Evolutionary conservation across 1,140 invertebrate genomes (phyloP), one percentile per base, ranked within the genome.

Genomic region (Anastatus disparis): DNA sequence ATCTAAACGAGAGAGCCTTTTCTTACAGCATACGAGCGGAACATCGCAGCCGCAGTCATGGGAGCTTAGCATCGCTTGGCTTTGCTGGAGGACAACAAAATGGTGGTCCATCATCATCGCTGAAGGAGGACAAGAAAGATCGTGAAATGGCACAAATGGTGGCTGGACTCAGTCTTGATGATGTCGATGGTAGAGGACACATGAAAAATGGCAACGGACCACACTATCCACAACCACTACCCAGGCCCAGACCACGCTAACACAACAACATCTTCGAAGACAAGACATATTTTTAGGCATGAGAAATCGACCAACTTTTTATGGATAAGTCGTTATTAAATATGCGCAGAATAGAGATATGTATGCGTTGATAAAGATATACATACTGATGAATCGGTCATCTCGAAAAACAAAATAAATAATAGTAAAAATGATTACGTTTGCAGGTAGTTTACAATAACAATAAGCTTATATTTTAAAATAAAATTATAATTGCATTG

Each of bases 1-100:
- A 97, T 79, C 83, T 97, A 62, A 97, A 97, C 82, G 95, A 97
- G 81, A 86, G 95, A 53, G 95, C 95, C 17, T 97, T 97, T 80
- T 95, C 94, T 13, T 96, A 97, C 84, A 96, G 95, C 58, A 97
- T 97, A 76, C 87, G 95, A 55, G 95, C 97, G 79, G 95, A 97
- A 80, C 95, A 97, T 81, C 89, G 95, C 55, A 95, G 94, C 78
- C 88, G 95, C 48, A 96, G 94, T 73, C 94, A 96, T 82, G 95
- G 94, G 53, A 95, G 93, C 53, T 84, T 97, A 76, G 94, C 95
- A 24, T 96, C 95, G 78, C 85, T 97, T 22, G 85, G 85, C 7
- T 86, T 86, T 71, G 84, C 77, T 40, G 79, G 76, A 3, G 38
- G 2, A 12, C 50, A 42, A 46, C 59, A 63, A 40, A 44, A 53